These are phyloP conservation scores for Diuraphis noxia DNA, from an alignment of 1,140 invertebrate species.

Conservation along the genomic window DNA sequence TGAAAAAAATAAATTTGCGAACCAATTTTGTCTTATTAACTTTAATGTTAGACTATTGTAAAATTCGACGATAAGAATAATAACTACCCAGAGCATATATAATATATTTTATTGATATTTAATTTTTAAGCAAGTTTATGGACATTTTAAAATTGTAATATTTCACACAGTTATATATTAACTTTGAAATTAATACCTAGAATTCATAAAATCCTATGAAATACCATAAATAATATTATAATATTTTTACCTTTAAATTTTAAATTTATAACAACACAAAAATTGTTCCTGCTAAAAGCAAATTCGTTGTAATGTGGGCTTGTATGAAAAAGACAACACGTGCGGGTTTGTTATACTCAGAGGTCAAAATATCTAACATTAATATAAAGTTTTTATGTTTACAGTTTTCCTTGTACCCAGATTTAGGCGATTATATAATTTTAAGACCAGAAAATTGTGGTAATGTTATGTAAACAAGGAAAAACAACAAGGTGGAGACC, in stretches of 20 bases:
- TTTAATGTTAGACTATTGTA: neutral
- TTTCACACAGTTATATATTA: neutral
- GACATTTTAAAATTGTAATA: neutral
- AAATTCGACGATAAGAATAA: neutral
- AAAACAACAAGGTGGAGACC: neutral
- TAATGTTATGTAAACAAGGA: neutral
- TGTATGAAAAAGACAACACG: neutral
- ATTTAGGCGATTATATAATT: neutral
- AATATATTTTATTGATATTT: neutral
- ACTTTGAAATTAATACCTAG: neutral
- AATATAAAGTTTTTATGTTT: neutral
- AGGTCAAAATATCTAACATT: neutral
- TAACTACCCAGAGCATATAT: neutral
- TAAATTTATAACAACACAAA: neutral
- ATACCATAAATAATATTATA: neutral
- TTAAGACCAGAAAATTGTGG: neutral
- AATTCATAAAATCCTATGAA: neutral
- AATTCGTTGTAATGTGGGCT: neutral
- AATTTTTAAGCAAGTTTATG: neutral
- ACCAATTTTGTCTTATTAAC: neutral
- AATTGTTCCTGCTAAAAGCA: neutral
- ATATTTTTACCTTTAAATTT: neutral
- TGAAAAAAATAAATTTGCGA: neutral
- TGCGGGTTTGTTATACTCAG: neutral
- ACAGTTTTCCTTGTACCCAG: neutral